Evolutionary conservation across 2,888 invertebrate genomes (phyloP).

Genomic region (Rhogogaster chlorosoma): DNA sequence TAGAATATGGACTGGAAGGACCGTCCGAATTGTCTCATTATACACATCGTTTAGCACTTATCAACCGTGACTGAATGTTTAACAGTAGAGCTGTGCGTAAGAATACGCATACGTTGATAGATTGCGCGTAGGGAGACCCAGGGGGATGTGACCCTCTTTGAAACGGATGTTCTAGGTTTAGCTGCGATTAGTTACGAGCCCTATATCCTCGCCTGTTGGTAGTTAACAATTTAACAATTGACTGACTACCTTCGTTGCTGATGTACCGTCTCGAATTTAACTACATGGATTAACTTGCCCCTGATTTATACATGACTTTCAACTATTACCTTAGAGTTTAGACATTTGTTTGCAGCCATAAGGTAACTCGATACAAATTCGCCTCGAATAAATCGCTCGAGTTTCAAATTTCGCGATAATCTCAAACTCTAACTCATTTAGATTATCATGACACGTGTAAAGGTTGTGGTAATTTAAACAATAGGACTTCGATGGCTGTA

Average conservation of each 20-base stretch:
- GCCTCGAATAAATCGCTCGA: neutral
- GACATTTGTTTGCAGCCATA: neutral
- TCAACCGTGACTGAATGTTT: neutral
- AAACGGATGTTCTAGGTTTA: conserved; percentile 48
- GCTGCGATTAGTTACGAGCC: conserved; percentile 43
- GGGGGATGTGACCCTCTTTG: conserved; percentile 45
- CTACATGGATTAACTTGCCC: neutral
- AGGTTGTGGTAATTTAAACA: neutral
- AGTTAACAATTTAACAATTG: conserved; percentile 50
- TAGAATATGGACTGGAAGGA: neutral
- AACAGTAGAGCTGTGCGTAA: conserved; percentile 22
- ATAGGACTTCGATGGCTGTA: neutral
- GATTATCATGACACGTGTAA: neutral
- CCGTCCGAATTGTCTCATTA: conserved; percentile 43
- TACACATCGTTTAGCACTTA: conserved; percentile 27
- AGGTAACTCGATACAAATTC: neutral
- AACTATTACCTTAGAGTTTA: neutral
- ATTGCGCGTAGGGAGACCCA: neutral
- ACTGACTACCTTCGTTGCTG: neutral
- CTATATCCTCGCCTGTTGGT: neutral
- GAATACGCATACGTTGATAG: neutral
- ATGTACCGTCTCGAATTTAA: conserved; percentile 5
- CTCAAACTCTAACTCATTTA: neutral
- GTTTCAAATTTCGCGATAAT: neutral
- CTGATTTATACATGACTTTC: neutral